Conservation (phyloP, 2,797 vertebrate genomes). For the Phoebastria nigripes region DNA sequence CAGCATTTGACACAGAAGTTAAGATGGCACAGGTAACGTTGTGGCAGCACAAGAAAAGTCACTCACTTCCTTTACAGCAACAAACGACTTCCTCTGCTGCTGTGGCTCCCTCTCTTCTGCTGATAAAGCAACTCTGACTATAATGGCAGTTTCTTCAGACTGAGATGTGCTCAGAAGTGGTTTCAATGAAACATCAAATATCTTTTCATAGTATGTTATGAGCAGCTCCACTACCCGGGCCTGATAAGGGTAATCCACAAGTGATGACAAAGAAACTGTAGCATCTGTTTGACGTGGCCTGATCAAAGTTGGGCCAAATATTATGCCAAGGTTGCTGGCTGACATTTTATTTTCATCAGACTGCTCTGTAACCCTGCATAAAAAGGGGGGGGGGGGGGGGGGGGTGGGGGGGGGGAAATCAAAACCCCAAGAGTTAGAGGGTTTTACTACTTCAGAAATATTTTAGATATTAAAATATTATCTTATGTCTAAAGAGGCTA, state of each 20-base stretch:
- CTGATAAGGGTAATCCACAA: conserved; percentile 96
- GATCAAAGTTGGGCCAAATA: conserved; percentile 94
- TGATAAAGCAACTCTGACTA: conserved; percentile 61
- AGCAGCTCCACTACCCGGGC: conserved; percentile 92
- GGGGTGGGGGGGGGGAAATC: too few relatives aligned
- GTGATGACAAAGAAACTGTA: conserved; percentile 90
- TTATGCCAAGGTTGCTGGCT: conserved; percentile 94
- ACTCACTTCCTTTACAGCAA: conserved; percentile 91
- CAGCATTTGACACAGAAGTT: neutral
- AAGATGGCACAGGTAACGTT: neutral
- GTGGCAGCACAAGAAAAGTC: neutral
- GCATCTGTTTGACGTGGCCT: conserved; percentile 88
- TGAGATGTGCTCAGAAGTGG: conserved; percentile 52
- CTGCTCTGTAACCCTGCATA: conserved; percentile 86
- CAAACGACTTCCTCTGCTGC: conserved; percentile 80
- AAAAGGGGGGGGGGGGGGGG: neutral
- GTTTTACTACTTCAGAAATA: neutral
- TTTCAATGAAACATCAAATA: conserved; percentile 83
- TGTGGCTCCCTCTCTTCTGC: conserved; percentile 81
- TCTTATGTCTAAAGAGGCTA: neutral
- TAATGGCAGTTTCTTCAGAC: conserved; percentile 63
- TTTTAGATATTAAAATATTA: neutral
- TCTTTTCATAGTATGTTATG: conserved; percentile 83
- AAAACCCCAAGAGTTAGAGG: neutral
- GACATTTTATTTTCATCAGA: conserved; percentile 98